Percentiles rank a stretch among this genome's conserved stretches.
phyloP scores from a whole-genome alignment of 1,140 invertebrate species.

The Sminthurinus signatus region DNA sequence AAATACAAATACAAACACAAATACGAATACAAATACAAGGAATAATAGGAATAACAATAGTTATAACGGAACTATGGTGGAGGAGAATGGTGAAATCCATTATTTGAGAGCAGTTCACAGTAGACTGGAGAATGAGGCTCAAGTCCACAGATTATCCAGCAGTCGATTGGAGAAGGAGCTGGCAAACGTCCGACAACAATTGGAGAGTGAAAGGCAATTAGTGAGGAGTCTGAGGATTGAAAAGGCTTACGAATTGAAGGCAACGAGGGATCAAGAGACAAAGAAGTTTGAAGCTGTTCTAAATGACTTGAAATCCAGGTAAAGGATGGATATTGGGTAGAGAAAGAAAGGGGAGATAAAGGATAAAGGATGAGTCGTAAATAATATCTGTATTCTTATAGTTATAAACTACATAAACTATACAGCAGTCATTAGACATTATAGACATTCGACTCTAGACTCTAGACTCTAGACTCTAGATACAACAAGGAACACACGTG shows the following conservation, averaged over 20 bases:
- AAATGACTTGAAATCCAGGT: slow-evolving; percentile 27
- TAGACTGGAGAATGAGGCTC: slow-evolving; percentile 18
- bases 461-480: too few relatives aligned
- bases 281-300: slow-evolving; percentile 26
- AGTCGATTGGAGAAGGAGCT: slow-evolving; percentile 18
- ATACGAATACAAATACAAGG: too few relatives aligned
- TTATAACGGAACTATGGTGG: too few relatives aligned
- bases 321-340: not conserved
- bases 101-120: slow-evolving; percentile 15
- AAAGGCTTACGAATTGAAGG: slow-evolving; percentile 10
- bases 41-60: too few relatives aligned
- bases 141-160: slow-evolving; percentile 10
- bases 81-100: slow-evolving; percentile 16
- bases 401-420: too few relatives aligned
- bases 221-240: slow-evolving; percentile 15
- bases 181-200: slow-evolving; percentile 13
- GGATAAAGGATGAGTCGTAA: too few relatives aligned
- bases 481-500: too few relatives aligned
- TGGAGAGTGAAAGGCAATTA: slow-evolving; percentile 14
- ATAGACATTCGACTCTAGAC: too few relatives aligned
- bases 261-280: slow-evolving; percentile 18
- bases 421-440: too few relatives aligned
- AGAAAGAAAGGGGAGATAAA: too few relatives aligned
- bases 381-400: too few relatives aligned
- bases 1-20: too few relatives aligned